A percentile compares a stretch with the other conserved stretches of the same genome.
phyloP scores from a whole-genome alignment of 2,888 invertebrate species.

The Cephus sareptanus region DNA sequence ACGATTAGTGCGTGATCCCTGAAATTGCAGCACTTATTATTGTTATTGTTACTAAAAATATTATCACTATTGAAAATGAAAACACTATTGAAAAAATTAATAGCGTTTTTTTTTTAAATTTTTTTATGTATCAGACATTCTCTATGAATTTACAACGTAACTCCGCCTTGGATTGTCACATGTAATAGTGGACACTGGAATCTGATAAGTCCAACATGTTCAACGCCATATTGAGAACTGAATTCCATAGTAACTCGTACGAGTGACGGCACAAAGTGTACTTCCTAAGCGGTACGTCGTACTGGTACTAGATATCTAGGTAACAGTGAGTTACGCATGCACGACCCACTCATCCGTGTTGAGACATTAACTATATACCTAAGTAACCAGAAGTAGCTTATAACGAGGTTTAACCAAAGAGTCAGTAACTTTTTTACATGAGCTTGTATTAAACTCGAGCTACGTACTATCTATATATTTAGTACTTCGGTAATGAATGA shows the following conservation, averaged over 20 bases:
- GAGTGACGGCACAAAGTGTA: not conserved
- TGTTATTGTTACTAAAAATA: not conserved
- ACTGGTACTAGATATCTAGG: not conserved
- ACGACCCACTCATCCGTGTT: not conserved
- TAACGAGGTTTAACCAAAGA: not conserved
- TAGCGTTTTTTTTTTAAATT: not conserved
- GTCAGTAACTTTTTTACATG: not conserved
- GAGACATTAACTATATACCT: not conserved
- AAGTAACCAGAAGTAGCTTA: not conserved
- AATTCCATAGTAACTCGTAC: not conserved
- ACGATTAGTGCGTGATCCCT: not conserved
- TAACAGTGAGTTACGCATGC: not conserved
- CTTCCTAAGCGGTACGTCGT: not conserved
- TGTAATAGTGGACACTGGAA: not conserved
- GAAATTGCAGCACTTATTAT: not conserved
- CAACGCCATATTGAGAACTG: not conserved
- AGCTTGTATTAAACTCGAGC: not conserved
- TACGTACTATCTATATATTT: not conserved
- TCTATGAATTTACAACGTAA: not conserved
- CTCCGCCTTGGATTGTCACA: not conserved
- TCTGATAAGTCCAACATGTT: not conserved
- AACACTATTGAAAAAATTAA: not conserved
- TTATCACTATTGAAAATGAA: too few species aligned
- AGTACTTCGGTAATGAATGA: not conserved
- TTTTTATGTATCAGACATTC: not conserved